phyloP scores from a whole-genome alignment of 2,888 invertebrate species.

The Hipparchia sbordonii region DNA sequence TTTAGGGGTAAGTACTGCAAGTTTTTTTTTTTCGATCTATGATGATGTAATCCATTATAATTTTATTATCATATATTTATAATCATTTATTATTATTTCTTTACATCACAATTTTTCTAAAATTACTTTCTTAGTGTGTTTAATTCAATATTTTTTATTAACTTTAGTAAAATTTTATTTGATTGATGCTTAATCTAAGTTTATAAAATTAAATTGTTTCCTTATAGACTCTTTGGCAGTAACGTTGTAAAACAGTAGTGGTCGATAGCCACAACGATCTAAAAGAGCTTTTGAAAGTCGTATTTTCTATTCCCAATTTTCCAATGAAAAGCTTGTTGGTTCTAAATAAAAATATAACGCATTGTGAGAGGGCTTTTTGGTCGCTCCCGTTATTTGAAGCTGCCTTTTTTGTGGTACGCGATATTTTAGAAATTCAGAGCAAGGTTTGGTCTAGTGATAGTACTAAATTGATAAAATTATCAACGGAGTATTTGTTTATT shows the following conservation, averaged over 20 bases:
- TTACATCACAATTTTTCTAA: too few species aligned
- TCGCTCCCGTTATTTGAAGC: conserved; percentile 22
- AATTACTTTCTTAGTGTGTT: too few species aligned
- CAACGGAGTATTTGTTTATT: not conserved
- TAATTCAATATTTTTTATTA: too few species aligned
- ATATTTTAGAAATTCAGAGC: not conserved
- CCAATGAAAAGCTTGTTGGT: conserved; percentile 17
- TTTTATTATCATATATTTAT: too few species aligned
- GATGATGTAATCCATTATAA: too few species aligned
- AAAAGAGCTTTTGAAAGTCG: conserved; percentile 5
- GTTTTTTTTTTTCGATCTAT: too few species aligned
- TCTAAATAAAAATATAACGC: conserved; percentile 21
- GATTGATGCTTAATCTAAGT: too few species aligned
- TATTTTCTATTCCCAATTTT: conserved; percentile 16
- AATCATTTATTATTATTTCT: too few species aligned
- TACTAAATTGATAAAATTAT: not conserved
- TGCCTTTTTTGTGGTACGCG: conserved; percentile 27
- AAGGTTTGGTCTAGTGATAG: not conserved
- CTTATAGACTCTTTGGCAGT: not conserved
- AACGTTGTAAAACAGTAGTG: not conserved
- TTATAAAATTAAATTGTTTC: too few species aligned
- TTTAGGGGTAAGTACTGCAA: too few species aligned
- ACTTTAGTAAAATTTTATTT: too few species aligned
- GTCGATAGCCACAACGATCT: not conserved
- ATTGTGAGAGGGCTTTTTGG: conserved; percentile 14